Percentiles rank a stretch among this genome's conserved stretches.
phyloP scores from a whole-genome alignment of 2,888 invertebrate species.

The Sycophila texana region DNA sequence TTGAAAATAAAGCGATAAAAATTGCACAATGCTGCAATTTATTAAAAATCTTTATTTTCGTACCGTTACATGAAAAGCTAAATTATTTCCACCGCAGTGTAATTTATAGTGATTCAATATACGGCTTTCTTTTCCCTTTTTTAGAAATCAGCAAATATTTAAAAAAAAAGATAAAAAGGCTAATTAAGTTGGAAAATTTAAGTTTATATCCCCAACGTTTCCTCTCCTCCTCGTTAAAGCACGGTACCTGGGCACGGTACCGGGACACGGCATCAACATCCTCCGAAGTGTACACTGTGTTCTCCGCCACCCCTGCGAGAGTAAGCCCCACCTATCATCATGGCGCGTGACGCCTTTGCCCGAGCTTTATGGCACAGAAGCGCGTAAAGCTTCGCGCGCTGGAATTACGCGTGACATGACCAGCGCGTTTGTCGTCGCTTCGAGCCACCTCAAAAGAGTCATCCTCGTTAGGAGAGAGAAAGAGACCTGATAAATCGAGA shows the following conservation, averaged over 20 bases:
- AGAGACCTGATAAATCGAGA: background rate
- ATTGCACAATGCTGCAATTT: too few relatives aligned
- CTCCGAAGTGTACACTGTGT: background rate
- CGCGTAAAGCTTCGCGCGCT: constrained; percentile 15
- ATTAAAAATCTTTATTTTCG: too few relatives aligned
- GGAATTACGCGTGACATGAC: constrained; percentile 10
- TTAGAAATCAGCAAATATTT: too few relatives aligned
- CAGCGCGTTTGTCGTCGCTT: background rate
- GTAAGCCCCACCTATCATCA: too few relatives aligned
- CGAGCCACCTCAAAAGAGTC: too few relatives aligned
- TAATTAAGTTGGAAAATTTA: too few relatives aligned
- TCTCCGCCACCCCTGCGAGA: background rate
- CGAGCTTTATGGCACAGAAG: constrained; percentile 31
- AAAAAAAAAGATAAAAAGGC: too few relatives aligned
- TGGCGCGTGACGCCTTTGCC: constrained; percentile 6
- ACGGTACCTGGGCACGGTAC: background rate
- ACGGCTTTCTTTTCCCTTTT: too few relatives aligned
- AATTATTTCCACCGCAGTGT: too few relatives aligned
- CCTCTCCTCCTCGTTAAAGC: constrained; percentile 6
- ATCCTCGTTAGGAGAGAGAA: background rate
- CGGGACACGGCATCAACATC: constrained; percentile 1
- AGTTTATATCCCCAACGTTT: background rate
- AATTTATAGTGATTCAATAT: too few relatives aligned
- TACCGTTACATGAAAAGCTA: too few relatives aligned
- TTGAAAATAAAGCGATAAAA: too few relatives aligned